Evolutionary conservation across 2,888 invertebrate species (phyloP), one percentile per base, ranked within the genome.

Genomic region (Priocnemis perturbator): DNA sequence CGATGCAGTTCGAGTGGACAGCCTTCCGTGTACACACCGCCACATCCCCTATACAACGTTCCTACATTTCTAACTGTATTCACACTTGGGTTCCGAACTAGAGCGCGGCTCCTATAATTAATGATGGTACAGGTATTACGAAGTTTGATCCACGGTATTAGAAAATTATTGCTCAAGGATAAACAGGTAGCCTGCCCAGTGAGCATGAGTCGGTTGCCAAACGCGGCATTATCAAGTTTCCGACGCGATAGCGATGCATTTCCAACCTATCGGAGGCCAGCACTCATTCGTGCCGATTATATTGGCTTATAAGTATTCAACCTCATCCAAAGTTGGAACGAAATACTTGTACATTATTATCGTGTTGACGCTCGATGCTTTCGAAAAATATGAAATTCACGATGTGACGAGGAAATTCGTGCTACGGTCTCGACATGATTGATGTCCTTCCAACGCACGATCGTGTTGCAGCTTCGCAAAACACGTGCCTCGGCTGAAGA

Each of bases 61-160:
- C 67, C 66, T 69, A 74, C 72, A 66, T 66, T 60, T 60, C 67
- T 66, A 68, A 59, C 58, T 69, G 69, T 78, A 76, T 78, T 81
- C 81, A 67, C 68, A 57, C 74, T 60, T 60, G 71, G 65, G 67
- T 68, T 67, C 53, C 77, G 67, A 78, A 81, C 71, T 78, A 67
- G 67, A 65, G 68, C 76, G 68, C 67, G 74, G 74, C 72, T 50
- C 63, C 67, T 66, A 71, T 81, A 81, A 81, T 81, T 79, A 79
- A 79, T 78, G 76, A 64, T 71, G 58, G 69, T 76, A 73, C 67
- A 65, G 78, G 76, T 74, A 81, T 81, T 78, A 78, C 71, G 74
- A 79, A 79, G 81, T 79, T 79, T 69, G 56, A 67, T 60, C 48
- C 63, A 60, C n/a, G 72, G 69, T 74, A 78, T 81, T 71, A 69